These are phyloP conservation scores for Helleia helle DNA, from an alignment of 2,888 invertebrate species.

Conservation along the genomic window DNA sequence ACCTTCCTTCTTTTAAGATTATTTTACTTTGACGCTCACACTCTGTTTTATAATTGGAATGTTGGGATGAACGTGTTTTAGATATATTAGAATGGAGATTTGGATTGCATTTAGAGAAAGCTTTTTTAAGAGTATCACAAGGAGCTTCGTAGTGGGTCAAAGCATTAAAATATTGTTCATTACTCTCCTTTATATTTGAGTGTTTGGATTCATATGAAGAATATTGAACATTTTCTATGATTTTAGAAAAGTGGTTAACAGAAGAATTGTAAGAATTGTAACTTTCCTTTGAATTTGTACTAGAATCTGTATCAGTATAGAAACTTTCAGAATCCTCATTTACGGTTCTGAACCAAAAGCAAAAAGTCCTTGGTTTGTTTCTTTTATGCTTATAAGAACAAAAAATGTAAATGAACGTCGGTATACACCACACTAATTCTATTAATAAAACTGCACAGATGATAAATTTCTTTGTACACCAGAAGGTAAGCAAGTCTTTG, in stretches of 20 bases:
- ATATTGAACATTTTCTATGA: not conserved
- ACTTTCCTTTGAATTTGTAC: not conserved
- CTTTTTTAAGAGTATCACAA: not conserved
- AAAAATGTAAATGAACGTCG: constrained; percentile 24
- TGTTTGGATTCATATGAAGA: not conserved
- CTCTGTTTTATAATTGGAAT: not conserved
- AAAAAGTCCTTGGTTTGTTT: constrained; percentile 1
- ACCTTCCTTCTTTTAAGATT: not conserved
- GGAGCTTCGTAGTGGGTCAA: not conserved
- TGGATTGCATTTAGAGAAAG: not conserved
- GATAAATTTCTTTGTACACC: no score
- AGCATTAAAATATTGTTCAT: not conserved
- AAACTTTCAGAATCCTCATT: not conserved
- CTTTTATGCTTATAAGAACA: constrained; percentile 19
- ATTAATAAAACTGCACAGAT: constrained; percentile 37
- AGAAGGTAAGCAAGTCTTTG: no score
- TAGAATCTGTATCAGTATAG: not conserved
- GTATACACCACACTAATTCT: constrained; percentile 50
- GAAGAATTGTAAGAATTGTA: not conserved
- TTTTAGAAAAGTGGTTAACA: not conserved
- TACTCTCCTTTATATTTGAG: not conserved
- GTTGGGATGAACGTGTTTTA: not conserved
- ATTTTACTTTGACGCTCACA: not conserved
- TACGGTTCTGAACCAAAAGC: constrained; percentile 9
- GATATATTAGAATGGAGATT: not conserved